Conservation (phyloP, 2,888 invertebrate genomes). For the Caenorhabditis sinica region DNA sequence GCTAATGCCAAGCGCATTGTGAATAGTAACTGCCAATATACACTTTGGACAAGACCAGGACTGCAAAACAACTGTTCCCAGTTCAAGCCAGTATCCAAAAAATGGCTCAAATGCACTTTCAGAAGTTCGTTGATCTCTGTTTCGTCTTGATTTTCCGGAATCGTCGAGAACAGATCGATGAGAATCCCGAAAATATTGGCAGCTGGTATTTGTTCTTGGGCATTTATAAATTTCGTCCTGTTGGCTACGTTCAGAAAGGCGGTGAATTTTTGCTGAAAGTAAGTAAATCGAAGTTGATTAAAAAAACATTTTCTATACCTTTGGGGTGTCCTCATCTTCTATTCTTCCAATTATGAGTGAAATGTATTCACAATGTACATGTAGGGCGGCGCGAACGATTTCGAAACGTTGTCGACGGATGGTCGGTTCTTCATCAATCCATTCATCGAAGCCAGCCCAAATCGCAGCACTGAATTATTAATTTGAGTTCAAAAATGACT, state of each 20-base stretch:
- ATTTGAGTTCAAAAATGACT: background rate
- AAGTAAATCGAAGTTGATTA: background rate
- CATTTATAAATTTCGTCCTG: background rate
- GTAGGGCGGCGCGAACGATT: slow-evolving; percentile 8
- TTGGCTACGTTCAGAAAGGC: background rate
- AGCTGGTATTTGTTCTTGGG: background rate
- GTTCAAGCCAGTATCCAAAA: background rate
- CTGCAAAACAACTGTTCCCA: background rate
- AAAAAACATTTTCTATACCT: background rate
- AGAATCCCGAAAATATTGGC: slow-evolving; percentile 27
- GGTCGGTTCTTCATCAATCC: slow-evolving; percentile 20
- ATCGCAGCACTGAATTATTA: background rate
- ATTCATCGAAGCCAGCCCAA: slow-evolving; percentile 23
- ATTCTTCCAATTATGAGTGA: background rate
- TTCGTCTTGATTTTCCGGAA: background rate
- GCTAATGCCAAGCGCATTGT: background rate
- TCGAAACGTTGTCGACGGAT: background rate
- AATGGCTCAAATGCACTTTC: background rate
- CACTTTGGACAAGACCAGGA: background rate
- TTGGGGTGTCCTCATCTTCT: background rate
- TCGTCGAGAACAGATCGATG: slow-evolving; percentile 6
- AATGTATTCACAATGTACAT: slow-evolving; percentile 16
- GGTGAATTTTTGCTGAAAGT: slow-evolving; percentile 18
- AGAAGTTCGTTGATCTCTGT: background rate
- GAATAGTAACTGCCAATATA: slow-evolving; percentile 21